These are phyloP conservation scores for Xestia sexstrigata DNA, from an alignment of 2,888 invertebrate genomes.

Conservation along the genomic window DNA sequence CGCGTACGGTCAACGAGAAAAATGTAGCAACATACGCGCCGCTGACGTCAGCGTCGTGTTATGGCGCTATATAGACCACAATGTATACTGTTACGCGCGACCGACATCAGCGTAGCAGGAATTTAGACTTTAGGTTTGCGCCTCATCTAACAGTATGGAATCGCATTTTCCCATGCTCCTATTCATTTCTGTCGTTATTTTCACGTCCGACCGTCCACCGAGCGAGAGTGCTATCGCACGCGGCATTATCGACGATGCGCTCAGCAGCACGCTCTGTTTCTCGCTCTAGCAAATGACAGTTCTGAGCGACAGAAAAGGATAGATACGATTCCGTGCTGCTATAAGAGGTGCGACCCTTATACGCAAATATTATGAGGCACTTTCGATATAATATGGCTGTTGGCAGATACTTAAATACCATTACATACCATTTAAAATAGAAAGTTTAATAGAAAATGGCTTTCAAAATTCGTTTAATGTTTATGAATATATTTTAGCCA, in stretches of 20 bases:
- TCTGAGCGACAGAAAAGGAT: background rate
- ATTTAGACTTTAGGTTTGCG: background rate
- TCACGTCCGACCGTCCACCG: background rate
- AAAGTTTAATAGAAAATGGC: background rate
- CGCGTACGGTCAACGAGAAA: too few relatives aligned
- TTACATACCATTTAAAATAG: background rate
- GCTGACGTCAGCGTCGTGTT: too few relatives aligned
- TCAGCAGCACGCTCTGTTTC: background rate
- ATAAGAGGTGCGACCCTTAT: background rate
- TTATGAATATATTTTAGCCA: slow-evolving; percentile 6
- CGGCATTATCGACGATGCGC: background rate
- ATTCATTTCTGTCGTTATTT: background rate
- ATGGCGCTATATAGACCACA: too few relatives aligned
- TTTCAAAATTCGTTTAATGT: background rate
- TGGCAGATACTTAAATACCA: background rate
- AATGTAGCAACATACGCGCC: too few relatives aligned
- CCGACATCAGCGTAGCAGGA: too few relatives aligned
- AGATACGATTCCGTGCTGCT: background rate
- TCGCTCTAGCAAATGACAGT: background rate
- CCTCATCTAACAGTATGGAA: background rate
- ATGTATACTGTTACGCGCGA: too few relatives aligned
- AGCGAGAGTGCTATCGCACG: background rate
- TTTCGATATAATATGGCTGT: background rate
- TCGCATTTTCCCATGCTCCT: background rate
- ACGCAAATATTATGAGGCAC: background rate